These are phyloP conservation scores for Lophotis ruficrista DNA, from an alignment of 2,113 vertebrate species.

Conservation along the genomic window DNA sequence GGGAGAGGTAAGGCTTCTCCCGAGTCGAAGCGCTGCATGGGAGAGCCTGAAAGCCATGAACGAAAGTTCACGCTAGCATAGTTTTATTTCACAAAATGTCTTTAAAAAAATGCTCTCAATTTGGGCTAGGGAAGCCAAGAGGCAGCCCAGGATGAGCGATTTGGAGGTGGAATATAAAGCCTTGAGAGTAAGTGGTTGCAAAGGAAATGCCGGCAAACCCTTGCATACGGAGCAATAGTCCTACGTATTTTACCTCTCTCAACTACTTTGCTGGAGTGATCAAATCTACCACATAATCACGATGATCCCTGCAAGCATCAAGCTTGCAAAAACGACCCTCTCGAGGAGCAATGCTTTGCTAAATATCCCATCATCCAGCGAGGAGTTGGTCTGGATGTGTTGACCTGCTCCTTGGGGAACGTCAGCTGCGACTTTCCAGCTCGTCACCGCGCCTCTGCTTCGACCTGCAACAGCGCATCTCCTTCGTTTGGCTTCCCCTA, in stretches of 20 bases:
- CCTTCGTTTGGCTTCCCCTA: constrained; percentile 32
- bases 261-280: not conserved
- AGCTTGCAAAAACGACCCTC: not conserved
- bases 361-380: not conserved
- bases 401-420: not conserved
- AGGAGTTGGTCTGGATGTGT: not conserved
- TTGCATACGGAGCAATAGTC: not conserved
- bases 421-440: not conserved
- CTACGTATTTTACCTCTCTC: not conserved
- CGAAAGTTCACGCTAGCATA: not conserved
- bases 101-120: not conserved
- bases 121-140: constrained; percentile 11
- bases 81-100: constrained; percentile 35
- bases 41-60: not conserved
- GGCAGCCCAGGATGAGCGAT: not conserved
- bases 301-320: not conserved
- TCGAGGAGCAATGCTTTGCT: not conserved
- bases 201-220: not conserved
- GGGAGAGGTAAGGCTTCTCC: not conserved
- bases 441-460: not conserved
- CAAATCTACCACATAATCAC: not conserved
- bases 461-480: not conserved
- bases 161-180: not conserved
- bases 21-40: accelerated
- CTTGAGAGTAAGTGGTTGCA: not conserved